phyloP scores from a whole-genome alignment of 2,888 invertebrate species.

The Pristionchus entomophagus region DNA sequence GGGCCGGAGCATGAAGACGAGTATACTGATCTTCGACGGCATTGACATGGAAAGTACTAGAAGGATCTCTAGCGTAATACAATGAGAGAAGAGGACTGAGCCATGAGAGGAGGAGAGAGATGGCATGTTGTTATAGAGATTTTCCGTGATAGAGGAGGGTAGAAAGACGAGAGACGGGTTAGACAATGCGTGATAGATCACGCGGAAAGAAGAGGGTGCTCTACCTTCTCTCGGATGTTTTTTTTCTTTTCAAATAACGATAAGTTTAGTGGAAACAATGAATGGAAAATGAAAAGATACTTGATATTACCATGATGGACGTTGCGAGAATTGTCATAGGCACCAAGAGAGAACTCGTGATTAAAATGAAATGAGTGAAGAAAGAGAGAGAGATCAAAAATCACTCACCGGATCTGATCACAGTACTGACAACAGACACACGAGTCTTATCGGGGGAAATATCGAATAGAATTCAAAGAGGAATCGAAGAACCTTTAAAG shows the following conservation, averaged over 20 bases:
- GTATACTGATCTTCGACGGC: slow-evolving; percentile 73
- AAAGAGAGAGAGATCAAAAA: neutral
- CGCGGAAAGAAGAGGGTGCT: no score
- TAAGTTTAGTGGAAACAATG: neutral
- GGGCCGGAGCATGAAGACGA: slow-evolving; percentile 55
- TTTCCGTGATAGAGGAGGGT: slow-evolving; percentile 77
- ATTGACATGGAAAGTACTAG: neutral
- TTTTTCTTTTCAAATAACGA: no score
- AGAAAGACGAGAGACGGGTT: slow-evolving; percentile 72
- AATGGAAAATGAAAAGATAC: slow-evolving; percentile 43
- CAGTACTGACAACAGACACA: slow-evolving; percentile 71
- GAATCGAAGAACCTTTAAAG: slow-evolving; percentile 64
- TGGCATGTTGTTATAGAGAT: slow-evolving; percentile 59
- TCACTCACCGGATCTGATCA: slow-evolving; percentile 67
- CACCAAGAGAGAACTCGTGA: slow-evolving; percentile 71
- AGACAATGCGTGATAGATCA: slow-evolving; percentile 56
- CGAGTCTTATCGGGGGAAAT: slow-evolving; percentile 69
- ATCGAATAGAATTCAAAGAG: slow-evolving; percentile 74
- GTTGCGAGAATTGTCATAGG: slow-evolving; percentile 56
- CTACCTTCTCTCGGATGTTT: no score
- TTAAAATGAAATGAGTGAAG: neutral
- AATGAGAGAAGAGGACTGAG: slow-evolving; percentile 48
- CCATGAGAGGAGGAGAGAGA: neutral
- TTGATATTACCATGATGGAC: slow-evolving; percentile 61
- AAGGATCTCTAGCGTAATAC: slow-evolving; percentile 57